These are phyloP conservation scores for Dynastes maya DNA, from an alignment of 2,888 invertebrate species.

Conservation along the genomic window DNA sequence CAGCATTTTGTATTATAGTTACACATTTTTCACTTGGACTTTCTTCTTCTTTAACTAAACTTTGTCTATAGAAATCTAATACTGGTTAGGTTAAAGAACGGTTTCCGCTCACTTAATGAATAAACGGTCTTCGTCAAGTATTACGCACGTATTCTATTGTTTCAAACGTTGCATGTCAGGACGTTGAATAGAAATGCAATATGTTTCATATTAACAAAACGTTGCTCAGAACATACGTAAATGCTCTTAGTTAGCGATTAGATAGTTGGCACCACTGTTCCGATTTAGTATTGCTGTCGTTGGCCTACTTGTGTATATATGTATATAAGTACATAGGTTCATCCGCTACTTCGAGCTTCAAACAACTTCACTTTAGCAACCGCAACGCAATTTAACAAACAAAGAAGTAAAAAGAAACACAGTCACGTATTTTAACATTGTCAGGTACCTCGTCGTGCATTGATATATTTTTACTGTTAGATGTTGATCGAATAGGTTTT, in stretches of 20 bases:
- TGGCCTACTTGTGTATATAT: constrained; percentile 48
- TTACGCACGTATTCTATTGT: constrained; percentile 19
- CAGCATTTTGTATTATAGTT: too few relatives aligned
- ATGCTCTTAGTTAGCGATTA: constrained; percentile 43
- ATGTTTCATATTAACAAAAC: background rate
- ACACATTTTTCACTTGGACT: too few relatives aligned
- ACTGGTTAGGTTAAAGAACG: background rate
- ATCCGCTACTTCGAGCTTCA: constrained; percentile 14
- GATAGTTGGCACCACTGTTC: constrained; percentile 50
- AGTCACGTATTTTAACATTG: constrained; percentile 33
- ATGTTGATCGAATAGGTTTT: constrained; percentile 27
- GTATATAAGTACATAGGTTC: background rate
- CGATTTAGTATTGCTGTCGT: constrained; percentile 41
- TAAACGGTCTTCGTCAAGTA: constrained; percentile 23
- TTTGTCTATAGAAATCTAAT: too few relatives aligned
- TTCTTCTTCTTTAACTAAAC: too few relatives aligned
- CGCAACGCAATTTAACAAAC: constrained; percentile 35
- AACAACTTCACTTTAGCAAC: constrained; percentile 27
- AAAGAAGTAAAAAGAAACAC: constrained; percentile 2
- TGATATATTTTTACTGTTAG: constrained; percentile 42
- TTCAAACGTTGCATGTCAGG: constrained; percentile 11
- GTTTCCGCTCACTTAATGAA: background rate
- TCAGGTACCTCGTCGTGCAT: constrained; percentile 9
- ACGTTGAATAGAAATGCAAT: constrained; percentile 25
- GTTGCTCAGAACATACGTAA: background rate